These are phyloP conservation scores for Fundulus diaphanus DNA, from an alignment of 2,797 vertebrate species.

Conservation along the genomic window DNA sequence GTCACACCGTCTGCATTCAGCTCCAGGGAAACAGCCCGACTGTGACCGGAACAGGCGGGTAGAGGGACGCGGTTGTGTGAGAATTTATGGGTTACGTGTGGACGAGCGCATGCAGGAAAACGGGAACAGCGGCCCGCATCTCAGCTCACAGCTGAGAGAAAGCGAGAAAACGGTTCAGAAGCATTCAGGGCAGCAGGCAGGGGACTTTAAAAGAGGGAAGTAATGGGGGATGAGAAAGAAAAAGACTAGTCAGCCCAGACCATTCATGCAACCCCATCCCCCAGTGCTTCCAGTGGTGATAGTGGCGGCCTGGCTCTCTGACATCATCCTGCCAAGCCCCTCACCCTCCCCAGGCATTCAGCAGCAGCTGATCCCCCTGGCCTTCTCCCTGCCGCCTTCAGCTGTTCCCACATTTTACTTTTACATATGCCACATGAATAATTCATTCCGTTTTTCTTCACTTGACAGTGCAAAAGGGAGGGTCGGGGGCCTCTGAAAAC, in stretches of 20 bases:
- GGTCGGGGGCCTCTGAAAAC: neutral
- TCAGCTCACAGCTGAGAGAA: neutral
- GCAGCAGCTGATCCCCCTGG: conserved; percentile 52
- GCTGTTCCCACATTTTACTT: conserved; percentile 18
- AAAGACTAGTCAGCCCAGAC: conserved; percentile 26
- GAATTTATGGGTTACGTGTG: neutral
- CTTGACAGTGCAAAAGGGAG: neutral
- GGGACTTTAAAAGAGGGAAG: conserved; percentile 23
- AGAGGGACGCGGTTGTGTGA: neutral
- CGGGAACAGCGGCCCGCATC: neutral
- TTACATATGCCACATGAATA: conserved; percentile 2
- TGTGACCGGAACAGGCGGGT: neutral
- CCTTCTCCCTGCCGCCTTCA: conserved; percentile 19
- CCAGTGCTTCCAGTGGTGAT: conserved; percentile 49
- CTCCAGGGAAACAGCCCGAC: neutral
- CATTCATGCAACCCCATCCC: conserved; percentile 56
- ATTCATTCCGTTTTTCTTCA: neutral
- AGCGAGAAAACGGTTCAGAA: neutral
- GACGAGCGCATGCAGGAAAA: neutral
- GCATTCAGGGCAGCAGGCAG: conserved; percentile 11
- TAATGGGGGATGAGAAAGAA: conserved; percentile 29
- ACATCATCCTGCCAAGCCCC: conserved; percentile 62
- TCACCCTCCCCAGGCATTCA: conserved; percentile 27
- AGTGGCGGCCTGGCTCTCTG: conserved; percentile 63
- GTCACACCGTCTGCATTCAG: neutral